Conservation (phyloP, 64 coral and sea anemone genomes). For the Montipora foliosa region DNA sequence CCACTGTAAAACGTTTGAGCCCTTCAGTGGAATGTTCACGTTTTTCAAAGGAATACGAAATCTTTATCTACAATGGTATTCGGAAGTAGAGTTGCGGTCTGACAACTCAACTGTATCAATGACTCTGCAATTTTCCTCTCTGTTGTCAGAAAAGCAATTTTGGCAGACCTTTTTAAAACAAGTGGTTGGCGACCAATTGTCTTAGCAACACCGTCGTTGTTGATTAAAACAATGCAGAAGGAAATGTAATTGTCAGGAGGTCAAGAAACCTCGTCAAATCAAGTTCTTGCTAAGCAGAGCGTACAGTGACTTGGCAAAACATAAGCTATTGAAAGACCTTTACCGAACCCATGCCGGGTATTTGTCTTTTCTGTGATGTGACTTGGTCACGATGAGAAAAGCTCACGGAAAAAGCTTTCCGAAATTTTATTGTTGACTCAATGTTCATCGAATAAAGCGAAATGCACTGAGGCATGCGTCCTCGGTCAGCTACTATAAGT, state of each 20-base stretch:
- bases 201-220: not conserved
- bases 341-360: no score
- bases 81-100: not conserved
- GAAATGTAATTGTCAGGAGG: not conserved
- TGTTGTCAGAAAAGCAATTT: not conserved
- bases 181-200: not conserved
- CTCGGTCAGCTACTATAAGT: no score
- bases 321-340: not conserved
- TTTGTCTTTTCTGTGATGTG: no score
- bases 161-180: not conserved
- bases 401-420: no score
- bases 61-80: no score
- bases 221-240: not conserved
- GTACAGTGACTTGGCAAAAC: not conserved
- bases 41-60: no score
- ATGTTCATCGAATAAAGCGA: no score
- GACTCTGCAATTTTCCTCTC: not conserved
- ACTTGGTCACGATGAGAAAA: no score
- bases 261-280: not conserved
- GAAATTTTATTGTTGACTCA: no score
- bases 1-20: no score
- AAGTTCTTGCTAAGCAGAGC: constrained; percentile 9
- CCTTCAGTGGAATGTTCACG: no score
- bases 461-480: no score
- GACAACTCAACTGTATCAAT: not conserved